These are phyloP conservation scores for Rallus limicola DNA, from an alignment of 2,113 vertebrate species.

Conservation along the genomic window DNA sequence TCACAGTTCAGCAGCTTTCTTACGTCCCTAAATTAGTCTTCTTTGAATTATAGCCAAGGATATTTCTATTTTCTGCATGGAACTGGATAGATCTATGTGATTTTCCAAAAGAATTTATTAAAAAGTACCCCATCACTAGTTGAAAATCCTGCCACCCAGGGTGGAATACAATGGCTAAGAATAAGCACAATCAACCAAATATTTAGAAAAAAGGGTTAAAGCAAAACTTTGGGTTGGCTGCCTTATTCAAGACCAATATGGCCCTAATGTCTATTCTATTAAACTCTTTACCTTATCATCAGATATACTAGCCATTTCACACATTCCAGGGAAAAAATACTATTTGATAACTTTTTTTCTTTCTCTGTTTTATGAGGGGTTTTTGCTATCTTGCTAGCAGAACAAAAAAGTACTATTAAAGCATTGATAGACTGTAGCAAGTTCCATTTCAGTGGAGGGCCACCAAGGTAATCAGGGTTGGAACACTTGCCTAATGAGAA, in stretches of 20 bases:
- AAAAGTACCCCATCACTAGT: background rate
- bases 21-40: background rate
- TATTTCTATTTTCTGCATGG: background rate
- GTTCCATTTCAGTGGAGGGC: background rate
- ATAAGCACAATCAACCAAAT: background rate
- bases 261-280: background rate
- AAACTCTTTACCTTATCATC: background rate
- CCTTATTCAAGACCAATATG: background rate
- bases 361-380: background rate
- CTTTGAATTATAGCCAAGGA: background rate
- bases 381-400: background rate
- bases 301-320: background rate
- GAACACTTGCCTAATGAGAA: background rate
- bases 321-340: background rate
- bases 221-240: background rate
- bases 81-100: background rate
- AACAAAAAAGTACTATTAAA: background rate
- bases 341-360: background rate
- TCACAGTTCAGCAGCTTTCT: background rate
- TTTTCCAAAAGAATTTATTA: constrained; percentile 37
- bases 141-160: background rate
- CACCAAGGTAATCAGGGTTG: background rate
- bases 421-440: background rate
- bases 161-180: background rate
- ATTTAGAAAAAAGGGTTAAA: constrained; percentile 12